Conservation (phyloP, 2,797 vertebrate species). For the Agapornis canus region DNA sequence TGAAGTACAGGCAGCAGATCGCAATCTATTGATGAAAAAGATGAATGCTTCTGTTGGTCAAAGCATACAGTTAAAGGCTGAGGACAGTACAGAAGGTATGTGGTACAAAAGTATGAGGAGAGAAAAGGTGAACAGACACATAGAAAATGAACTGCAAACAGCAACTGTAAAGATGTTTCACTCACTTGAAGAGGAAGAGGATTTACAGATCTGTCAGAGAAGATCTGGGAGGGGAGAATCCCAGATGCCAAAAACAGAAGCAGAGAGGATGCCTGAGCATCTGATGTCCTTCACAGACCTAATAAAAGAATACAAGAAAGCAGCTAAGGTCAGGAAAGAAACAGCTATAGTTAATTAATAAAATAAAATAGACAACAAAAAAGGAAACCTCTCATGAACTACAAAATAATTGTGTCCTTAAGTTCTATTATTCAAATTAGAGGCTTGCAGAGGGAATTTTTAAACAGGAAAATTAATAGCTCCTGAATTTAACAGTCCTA, state of each 20-base stretch:
- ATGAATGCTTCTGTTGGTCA: slow-evolving; percentile 13
- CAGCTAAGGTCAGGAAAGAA: background rate
- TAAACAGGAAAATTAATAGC: background rate
- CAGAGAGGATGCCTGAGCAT: background rate
- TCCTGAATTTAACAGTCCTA: background rate
- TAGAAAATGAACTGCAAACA: background rate
- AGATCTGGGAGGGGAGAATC: slow-evolving; percentile 8
- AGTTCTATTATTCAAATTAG: background rate
- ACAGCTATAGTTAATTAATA: background rate
- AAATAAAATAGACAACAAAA: background rate
- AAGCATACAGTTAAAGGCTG: background rate
- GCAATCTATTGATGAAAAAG: background rate
- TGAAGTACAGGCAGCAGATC: background rate
- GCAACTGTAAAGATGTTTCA: slow-evolving; percentile 2
- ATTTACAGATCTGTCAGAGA: slow-evolving; percentile 46
- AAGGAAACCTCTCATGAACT: background rate
- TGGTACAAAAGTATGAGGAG: background rate
- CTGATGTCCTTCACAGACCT: slow-evolving; percentile 22
- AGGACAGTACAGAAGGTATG: background rate
- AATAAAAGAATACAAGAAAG: slow-evolving; percentile 29
- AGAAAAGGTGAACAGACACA: background rate
- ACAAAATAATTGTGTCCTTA: background rate
- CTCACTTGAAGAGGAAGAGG: slow-evolving; percentile 51
- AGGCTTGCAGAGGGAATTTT: background rate
- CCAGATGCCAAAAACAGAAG: background rate